phyloP scores from a whole-genome alignment of 92 coral and sea anemone genomes.

The Palythoa heliodiscus region DNA sequence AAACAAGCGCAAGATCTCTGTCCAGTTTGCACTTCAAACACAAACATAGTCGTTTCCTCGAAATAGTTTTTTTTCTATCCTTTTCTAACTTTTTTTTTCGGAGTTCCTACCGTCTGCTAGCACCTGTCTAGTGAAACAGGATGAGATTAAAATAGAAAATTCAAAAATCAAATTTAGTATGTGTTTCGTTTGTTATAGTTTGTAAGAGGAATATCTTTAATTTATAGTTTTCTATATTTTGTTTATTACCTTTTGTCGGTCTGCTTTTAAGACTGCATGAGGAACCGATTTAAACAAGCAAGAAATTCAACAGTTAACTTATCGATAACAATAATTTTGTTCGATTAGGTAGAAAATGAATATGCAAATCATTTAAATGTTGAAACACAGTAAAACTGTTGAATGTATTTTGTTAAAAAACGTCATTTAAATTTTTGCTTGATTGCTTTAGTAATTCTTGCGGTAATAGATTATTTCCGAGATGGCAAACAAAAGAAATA shows the following conservation, averaged over 20 bases:
- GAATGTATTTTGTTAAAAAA: not conserved
- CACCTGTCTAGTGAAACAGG: constrained; percentile 14
- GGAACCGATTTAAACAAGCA: not conserved
- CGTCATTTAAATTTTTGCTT: not conserved
- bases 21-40: not conserved
- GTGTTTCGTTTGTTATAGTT: not conserved
- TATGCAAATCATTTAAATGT: constrained; percentile 1
- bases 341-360: not conserved
- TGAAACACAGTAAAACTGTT: not conserved
- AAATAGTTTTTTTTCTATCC: not conserved
- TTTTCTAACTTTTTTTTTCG: not conserved
- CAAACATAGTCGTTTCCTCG: not conserved
- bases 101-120: not conserved
- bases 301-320: constrained; percentile 5
- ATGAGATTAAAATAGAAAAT: not conserved
- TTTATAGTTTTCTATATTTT: not conserved
- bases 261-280: not conserved
- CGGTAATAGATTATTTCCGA: constrained; percentile 8
- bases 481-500: constrained; percentile 16
- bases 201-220: not conserved
- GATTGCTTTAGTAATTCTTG: constrained; percentile 17
- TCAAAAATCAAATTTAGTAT: not conserved
- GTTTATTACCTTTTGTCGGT: not conserved
- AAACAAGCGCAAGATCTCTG: not conserved
- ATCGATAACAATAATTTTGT: not conserved